Percentiles rank a stretch among this genome's conserved stretches.
These are phyloP conservation scores for Chelonoidis abingdonii DNA, from an alignment of 2,113 vertebrate species.

Conservation along the genomic window DNA sequence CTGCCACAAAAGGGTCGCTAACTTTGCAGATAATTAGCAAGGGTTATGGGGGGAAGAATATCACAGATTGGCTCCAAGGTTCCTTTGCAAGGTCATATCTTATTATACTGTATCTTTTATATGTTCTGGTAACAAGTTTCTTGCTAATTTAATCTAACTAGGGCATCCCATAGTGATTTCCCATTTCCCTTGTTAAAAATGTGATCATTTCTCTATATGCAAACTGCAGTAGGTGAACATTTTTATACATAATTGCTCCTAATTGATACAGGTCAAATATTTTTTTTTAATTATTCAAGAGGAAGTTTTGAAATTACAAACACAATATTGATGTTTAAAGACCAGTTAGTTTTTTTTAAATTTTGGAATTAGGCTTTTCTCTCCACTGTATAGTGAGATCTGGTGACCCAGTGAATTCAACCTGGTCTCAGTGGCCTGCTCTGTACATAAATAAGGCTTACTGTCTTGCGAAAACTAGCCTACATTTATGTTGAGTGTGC, in stretches of 20 bases:
- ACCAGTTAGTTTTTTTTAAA: not conserved
- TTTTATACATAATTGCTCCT: conserved; percentile 79
- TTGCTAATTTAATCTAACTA: conserved; percentile 85
- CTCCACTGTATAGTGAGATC: conserved; percentile 34
- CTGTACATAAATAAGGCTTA: conserved; percentile 68
- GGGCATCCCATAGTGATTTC: conserved; percentile 81
- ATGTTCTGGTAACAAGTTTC: conserved; percentile 80
- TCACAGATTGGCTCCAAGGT: conserved; percentile 76
- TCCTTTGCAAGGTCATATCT: conserved; percentile 80
- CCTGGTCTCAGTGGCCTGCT: conserved; percentile 34
- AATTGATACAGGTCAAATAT: conserved; percentile 65
- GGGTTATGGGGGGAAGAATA: conserved; percentile 71
- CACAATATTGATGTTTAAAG: conserved; percentile 4
- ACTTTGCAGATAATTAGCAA: conserved; percentile 85
- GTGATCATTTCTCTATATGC: conserved; percentile 67
- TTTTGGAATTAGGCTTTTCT: conserved; percentile 30
- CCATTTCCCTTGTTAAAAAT: conserved; percentile 82
- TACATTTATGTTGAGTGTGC: conserved; percentile 60
- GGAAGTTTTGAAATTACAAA: conserved; percentile 25
- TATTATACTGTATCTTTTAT: conserved; percentile 79
- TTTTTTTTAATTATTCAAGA: conserved; percentile 68
- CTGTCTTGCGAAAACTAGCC: conserved; percentile 68
- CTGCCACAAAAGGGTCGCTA: conserved; percentile 79
- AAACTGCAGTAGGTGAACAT: conserved; percentile 70
- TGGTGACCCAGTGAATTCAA: conserved; percentile 54